These are phyloP conservation scores for Onychostoma macrolepis DNA, from an alignment of 2,113 vertebrate genomes.

Conservation along the genomic window DNA sequence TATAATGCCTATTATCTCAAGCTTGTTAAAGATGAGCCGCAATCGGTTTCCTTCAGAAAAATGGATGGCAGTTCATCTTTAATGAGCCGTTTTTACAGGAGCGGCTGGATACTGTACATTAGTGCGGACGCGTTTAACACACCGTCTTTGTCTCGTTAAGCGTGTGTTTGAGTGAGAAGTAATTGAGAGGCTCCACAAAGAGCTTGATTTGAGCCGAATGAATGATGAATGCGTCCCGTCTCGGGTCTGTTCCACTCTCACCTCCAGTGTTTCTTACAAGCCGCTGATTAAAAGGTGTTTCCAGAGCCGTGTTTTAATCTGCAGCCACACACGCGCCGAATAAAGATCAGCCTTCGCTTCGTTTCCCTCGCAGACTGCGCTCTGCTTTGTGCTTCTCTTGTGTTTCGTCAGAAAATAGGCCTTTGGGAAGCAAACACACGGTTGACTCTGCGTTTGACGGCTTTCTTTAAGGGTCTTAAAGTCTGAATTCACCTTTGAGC, in stretches of 20 bases:
- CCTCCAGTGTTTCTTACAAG: slow-evolving; percentile 36
- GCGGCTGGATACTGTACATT: not conserved
- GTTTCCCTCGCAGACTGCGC: not conserved
- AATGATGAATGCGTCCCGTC: not conserved
- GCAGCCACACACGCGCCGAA: slow-evolving; percentile 27
- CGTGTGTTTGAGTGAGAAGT: not conserved
- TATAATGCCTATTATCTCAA: not conserved
- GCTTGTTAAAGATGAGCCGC: not conserved
- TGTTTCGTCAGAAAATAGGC: too few relatives aligned
- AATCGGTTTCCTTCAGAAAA: not conserved
- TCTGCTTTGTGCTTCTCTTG: not conserved
- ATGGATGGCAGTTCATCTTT: not conserved
- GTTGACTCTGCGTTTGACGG: not conserved
- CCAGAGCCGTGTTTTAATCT: slow-evolving; percentile 45
- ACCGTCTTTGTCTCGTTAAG: not conserved
- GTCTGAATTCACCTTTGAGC: too few relatives aligned
- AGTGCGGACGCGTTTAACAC: not conserved
- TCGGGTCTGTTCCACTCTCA: not conserved
- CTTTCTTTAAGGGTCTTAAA: too few relatives aligned
- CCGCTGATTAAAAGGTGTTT: slow-evolving; percentile 46
- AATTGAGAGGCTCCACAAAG: not conserved
- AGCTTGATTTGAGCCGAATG: not conserved
- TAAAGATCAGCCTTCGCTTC: slow-evolving; percentile 14
- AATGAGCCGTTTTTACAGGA: not conserved
- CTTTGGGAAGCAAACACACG: not conserved